Percentiles rank a stretch among this genome's conserved stretches.
phyloP scores from a whole-genome alignment of 2,797 vertebrate genomes.

The Protosalanx chinensis region DNA sequence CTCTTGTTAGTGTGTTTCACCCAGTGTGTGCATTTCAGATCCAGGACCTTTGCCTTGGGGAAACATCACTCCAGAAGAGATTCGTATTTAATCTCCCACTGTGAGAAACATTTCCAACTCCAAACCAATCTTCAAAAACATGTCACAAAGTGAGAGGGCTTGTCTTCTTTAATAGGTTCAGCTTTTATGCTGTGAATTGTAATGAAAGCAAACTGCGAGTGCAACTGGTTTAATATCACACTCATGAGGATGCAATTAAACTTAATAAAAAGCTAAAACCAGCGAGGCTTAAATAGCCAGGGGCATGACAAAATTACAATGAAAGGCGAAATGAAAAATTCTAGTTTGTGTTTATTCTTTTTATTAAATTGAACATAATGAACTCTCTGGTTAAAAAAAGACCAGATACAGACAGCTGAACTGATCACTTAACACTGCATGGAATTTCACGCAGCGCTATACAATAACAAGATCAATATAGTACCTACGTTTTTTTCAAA shows the following conservation, averaged over 20 bases:
- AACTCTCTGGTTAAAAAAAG: not conserved
- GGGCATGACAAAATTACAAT: not conserved
- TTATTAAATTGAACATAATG: not conserved
- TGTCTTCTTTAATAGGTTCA: conserved; percentile 41
- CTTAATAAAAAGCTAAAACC: conserved; percentile 35
- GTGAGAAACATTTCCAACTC: conserved; percentile 39
- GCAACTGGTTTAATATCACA: conserved; percentile 50
- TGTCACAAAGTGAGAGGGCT: conserved; percentile 34
- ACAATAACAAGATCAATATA: not conserved
- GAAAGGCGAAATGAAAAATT: not conserved
- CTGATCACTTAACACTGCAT: not conserved
- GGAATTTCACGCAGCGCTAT: not conserved
- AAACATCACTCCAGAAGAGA: conserved; percentile 39
- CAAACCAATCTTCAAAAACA: conserved; percentile 50
- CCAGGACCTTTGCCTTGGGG: conserved; percentile 48
- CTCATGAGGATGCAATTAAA: conserved; percentile 47
- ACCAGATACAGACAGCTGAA: not conserved
- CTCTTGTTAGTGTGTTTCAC: too few relatives aligned
- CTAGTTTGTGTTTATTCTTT: too few relatives aligned
- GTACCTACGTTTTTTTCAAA: too few relatives aligned
- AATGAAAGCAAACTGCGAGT: conserved; percentile 46
- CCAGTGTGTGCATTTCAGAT: conserved; percentile 23
- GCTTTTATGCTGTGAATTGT: conserved; percentile 53
- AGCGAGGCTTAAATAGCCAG: conserved; percentile 19
- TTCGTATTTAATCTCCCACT: conserved; percentile 22